These are phyloP conservation scores for Tetramorium bicarinatum DNA, from an alignment of 2,888 invertebrate species.

Conservation along the genomic window DNA sequence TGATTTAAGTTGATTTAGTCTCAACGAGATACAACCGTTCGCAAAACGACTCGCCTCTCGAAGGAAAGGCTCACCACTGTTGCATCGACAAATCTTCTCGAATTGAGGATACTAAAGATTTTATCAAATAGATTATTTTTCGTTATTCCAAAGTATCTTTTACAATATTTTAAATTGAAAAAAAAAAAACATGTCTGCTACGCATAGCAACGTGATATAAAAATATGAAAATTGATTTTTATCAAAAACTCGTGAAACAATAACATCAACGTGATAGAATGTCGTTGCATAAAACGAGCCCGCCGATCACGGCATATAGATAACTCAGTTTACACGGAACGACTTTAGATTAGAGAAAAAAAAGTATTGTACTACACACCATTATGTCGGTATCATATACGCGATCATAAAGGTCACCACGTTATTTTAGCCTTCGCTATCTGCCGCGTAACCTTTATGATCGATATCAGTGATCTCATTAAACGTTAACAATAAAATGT, in stretches of 20 bases:
- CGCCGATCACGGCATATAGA: slow-evolving; percentile 66
- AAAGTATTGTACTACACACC: slow-evolving; percentile 60
- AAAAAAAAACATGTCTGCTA: slow-evolving; percentile 1
- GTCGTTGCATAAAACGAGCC: slow-evolving; percentile 68
- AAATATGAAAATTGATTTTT: slow-evolving; percentile 43
- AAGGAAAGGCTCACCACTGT: neutral
- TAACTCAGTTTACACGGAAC: slow-evolving; percentile 67
- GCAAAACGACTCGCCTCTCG: neutral
- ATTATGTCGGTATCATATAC: slow-evolving; percentile 69
- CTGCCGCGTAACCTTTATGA: slow-evolving; percentile 71
- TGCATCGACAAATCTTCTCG: neutral
- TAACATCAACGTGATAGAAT: slow-evolving; percentile 59
- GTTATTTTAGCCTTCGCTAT: slow-evolving; percentile 73
- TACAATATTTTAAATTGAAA: neutral
- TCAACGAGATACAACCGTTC: neutral
- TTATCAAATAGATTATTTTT: neutral
- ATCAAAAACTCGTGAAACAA: slow-evolving; percentile 59
- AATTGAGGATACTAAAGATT: neutral
- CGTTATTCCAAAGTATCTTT: neutral
- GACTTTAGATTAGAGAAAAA: slow-evolving; percentile 33
- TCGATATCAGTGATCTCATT: slow-evolving; percentile 76
- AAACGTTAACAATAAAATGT: slow-evolving; percentile 76
- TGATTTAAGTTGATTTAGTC: slow-evolving; percentile 31
- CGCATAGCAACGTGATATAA: slow-evolving; percentile 21
- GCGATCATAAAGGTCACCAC: slow-evolving; percentile 72